Percentiles rank a stretch among this genome's conserved stretches.
These are phyloP conservation scores for Drosophila lini DNA, from an alignment of 1,140 invertebrate genomes.

Conservation along the genomic window DNA sequence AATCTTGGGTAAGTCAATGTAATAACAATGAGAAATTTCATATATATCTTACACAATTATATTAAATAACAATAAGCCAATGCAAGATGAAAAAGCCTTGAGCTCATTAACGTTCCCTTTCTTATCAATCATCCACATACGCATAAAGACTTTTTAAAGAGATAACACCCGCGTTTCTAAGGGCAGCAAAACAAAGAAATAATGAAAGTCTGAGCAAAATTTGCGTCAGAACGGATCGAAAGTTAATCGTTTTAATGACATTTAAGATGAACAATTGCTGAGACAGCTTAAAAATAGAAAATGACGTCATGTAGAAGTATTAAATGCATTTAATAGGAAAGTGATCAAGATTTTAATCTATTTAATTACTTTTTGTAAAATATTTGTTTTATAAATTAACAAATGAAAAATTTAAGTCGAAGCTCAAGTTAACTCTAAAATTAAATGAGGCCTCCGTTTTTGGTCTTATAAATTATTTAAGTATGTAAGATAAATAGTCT, in stretches of 20 bases:
- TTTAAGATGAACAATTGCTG: conserved; percentile 9
- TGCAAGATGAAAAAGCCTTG: conserved; percentile 12
- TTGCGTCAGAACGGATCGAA: conserved; percentile 20
- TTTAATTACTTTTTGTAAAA: not conserved
- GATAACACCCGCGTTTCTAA: conserved; percentile 18
- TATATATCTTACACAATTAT: not conserved
- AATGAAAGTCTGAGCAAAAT: not conserved
- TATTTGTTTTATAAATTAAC: not conserved
- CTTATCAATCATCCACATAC: conserved; percentile 1
- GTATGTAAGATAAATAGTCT: not conserved
- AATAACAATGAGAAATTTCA: not conserved
- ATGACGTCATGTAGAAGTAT: conserved; percentile 3
- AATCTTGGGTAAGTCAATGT: not conserved
- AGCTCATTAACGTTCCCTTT: conserved; percentile 6
- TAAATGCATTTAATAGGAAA: not conserved
- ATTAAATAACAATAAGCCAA: conserved; percentile 3
- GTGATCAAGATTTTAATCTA: not conserved
- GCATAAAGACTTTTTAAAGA: not conserved
- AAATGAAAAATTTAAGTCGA: not conserved
- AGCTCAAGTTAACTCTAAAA: too few relatives aligned
- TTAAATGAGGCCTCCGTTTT: not conserved
- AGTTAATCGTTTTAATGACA: conserved; percentile 6
- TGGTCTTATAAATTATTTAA: not conserved
- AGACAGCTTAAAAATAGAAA: conserved; percentile 2
- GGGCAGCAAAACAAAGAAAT: conserved; percentile 21